phyloP scores from a whole-genome alignment of 2,113 vertebrate genomes.

The Heterotilapia buettikoferi region DNA sequence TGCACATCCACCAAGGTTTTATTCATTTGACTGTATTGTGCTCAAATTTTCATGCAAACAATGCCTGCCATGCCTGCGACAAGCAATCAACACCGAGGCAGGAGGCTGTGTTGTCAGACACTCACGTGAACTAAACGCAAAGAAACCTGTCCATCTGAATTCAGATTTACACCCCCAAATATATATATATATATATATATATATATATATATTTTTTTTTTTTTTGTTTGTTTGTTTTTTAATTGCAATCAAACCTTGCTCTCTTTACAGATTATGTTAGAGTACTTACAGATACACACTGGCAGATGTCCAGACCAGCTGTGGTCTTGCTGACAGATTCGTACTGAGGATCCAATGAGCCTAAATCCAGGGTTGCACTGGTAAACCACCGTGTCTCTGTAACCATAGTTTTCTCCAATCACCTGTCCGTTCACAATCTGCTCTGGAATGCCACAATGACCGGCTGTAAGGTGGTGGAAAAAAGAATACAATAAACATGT shows the following conservation, averaged over 20 bases:
- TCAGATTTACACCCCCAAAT: background rate
- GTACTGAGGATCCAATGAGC: slow-evolving; percentile 91
- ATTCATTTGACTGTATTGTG: background rate
- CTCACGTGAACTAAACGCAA: background rate
- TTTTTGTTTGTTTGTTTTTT: background rate
- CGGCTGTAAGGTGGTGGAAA: slow-evolving; percentile 66
- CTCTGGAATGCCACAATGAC: slow-evolving; percentile 92
- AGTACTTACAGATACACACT: slow-evolving; percentile 92
- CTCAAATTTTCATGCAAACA: background rate
- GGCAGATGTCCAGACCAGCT: slow-evolving; percentile 93
- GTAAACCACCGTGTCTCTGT: slow-evolving; percentile 95
- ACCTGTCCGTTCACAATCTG: slow-evolving; percentile 94
- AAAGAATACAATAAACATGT: background rate
- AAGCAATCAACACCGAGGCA: background rate
- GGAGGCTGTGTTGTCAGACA: background rate
- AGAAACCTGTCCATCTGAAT: background rate
- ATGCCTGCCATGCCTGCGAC: background rate
- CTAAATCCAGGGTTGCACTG: slow-evolving; percentile 94
- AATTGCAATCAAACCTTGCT: background rate
- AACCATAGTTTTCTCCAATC: slow-evolving; percentile 95
- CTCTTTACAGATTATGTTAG: background rate
- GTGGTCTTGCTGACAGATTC: slow-evolving; percentile 96
- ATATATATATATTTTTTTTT: too few relatives aligned
- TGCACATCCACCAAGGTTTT: background rate
- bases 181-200: background rate